Evolutionary conservation across 2,113 vertebrate species (phyloP).

Genomic region (Corythoichthys intestinalis): DNA sequence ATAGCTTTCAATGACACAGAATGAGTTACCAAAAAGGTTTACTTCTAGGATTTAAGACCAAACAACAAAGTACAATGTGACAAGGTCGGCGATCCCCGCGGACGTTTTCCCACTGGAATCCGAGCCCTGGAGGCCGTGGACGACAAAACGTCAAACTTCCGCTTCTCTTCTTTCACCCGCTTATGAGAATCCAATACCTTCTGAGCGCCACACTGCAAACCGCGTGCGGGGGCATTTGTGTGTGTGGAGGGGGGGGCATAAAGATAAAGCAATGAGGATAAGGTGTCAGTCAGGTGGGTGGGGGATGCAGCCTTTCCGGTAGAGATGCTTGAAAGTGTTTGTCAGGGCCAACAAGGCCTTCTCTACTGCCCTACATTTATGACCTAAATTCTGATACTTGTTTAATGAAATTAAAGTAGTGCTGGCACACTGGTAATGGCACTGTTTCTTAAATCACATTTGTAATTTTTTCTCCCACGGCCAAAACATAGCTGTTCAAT

Average conservation of each 20-base stretch:
- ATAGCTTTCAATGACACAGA: too few relatives aligned
- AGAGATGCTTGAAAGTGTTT: slow-evolving; percentile 34
- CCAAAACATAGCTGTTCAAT: too few relatives aligned
- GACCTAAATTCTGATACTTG: too few relatives aligned
- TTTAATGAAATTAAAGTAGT: too few relatives aligned
- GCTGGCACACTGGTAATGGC: too few relatives aligned
- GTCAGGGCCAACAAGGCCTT: too few relatives aligned
- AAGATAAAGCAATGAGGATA: slow-evolving; percentile 39
- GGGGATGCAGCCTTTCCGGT: slow-evolving; percentile 12
- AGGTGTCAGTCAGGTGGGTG: background rate
- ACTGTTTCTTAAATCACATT: too few relatives aligned
- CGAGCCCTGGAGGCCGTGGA: slow-evolving; percentile 15
- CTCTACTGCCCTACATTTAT: too few relatives aligned
- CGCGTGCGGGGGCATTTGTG: background rate
- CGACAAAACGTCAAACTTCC: slow-evolving; percentile 48
- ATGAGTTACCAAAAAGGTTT: background rate
- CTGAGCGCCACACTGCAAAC: slow-evolving; percentile 28
- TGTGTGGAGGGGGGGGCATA: slow-evolving; percentile 9
- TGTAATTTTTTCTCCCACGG: too few relatives aligned
- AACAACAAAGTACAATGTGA: background rate
- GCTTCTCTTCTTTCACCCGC: slow-evolving; percentile 63
- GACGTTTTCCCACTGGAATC: slow-evolving; percentile 35
- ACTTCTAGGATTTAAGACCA: slow-evolving; percentile 30
- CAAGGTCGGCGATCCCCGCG: slow-evolving; percentile 4
- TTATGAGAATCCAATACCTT: slow-evolving; percentile 60